Base-by-base conservation (phyloP, 2,797 vertebrate species). In the Phaenicophaeus curvirostris region DNA sequence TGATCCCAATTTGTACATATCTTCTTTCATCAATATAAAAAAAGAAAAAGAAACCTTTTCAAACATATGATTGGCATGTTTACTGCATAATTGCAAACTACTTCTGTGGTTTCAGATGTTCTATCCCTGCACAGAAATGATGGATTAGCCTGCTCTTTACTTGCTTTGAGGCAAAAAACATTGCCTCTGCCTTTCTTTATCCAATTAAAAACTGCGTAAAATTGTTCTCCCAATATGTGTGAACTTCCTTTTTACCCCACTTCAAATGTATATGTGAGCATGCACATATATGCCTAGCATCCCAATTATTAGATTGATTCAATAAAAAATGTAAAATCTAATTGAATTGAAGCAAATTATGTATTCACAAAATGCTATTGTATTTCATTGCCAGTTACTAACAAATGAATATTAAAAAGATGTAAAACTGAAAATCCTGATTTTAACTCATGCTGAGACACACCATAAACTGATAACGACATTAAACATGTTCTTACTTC, bases 21-120 rank as follows among this genome's bases (percentile, higher is more conserved):
- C 58, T 75, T 94, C 65, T 72, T 81, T 80, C 94, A 83, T 59
- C 73, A 72, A 31, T 16, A 59, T 16, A 59, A 35, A 33, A 6
- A 15, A 62, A 4, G 2, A 37, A 59, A 79, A 13, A 62, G 0
- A 0, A 3, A 1, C 14, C 35, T 81, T 75, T 83, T 93, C 44
- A 93, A 86, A 78, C 19, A 66, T 61, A 50, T 78, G 84, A 90
- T 63, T 94, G 93, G 93, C 91, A 91, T 94, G 81, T 95, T 95
- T 96, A 96, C 89, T 90, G 79, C 93, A 73, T 94, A 95, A 96
- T 88, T 95, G 89, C 73, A 94, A 92, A 91, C 82, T 84, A 51
- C 73, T 87, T 0, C 28, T 73, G 33, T 81, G 79, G 69, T 94
- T 95, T 96, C 94, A 96, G 87, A 87, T 95, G 87, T 90, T 91